These are phyloP conservation scores for Hippocampus barbouri DNA, from an alignment of 2,113 vertebrate species.

Conservation along the genomic window DNA sequence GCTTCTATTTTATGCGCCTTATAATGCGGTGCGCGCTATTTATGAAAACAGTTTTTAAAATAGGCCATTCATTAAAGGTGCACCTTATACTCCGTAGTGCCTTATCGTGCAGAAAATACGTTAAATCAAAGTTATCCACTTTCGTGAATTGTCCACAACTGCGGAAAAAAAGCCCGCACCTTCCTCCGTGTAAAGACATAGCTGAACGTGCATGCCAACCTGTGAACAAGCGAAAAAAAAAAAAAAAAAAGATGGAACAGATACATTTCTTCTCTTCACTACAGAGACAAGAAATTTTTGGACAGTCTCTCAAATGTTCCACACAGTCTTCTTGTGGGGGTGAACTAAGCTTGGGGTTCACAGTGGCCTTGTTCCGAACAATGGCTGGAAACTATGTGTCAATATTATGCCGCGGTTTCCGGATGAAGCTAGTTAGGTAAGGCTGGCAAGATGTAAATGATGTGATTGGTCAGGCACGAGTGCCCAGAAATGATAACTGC, in stretches of 20 bases:
- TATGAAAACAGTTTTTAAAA: no score
- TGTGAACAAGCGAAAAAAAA: background rate
- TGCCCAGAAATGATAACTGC: background rate
- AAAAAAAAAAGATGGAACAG: conserved; percentile 13
- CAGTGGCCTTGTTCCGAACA: conserved; percentile 15
- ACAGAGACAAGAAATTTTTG: conserved; percentile 17
- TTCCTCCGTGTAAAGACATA: background rate
- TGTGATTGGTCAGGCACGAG: background rate
- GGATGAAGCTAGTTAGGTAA: background rate
- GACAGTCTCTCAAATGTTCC: conserved; percentile 14
- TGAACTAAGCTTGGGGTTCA: background rate
- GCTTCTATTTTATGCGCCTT: no score
- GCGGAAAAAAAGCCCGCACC: background rate
- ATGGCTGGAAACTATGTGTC: conserved; percentile 1
- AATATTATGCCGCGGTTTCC: background rate
- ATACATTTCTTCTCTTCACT: conserved; percentile 22
- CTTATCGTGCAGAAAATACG: no score
- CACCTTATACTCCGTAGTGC: no score
- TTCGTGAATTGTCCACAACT: no score
- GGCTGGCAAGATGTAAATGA: background rate
- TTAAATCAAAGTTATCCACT: no score
- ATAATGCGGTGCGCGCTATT: no score
- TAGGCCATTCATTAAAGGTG: no score
- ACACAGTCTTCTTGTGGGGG: background rate
- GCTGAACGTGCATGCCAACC: conserved; percentile 6